A percentile compares a stretch with the other conserved stretches of the same genome.
Conservation (phyloP, 2,797 vertebrate species). For the Cossypha niveicapilla region DNA sequence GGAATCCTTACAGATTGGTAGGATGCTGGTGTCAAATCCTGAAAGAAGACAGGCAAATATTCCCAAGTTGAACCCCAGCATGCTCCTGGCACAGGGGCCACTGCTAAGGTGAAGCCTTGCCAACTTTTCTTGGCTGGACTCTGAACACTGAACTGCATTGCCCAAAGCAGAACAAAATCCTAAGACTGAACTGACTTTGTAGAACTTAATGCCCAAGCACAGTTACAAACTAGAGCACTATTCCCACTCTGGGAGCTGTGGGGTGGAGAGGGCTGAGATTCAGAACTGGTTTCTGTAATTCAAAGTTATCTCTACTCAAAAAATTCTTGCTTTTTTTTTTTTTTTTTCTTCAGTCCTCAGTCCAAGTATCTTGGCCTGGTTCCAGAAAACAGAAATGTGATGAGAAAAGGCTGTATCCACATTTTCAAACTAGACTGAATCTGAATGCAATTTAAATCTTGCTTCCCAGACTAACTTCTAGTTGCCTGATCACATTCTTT, state of each 20-base stretch:
- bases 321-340: not conserved
- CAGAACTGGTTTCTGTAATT: not conserved
- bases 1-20: constrained; percentile 97
- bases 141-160: not conserved
- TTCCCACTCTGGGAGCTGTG: not conserved
- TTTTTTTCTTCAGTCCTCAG: not conserved
- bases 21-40: constrained; percentile 97
- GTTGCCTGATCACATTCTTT: not conserved
- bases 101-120: not conserved
- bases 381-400: not conserved
- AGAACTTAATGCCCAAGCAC: not conserved
- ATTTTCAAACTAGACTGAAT: not conserved
- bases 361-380: not conserved
- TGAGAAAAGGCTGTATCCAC: not conserved
- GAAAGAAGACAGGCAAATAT: not conserved
- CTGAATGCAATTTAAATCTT: not conserved
- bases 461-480: not conserved
- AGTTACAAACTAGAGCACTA: not conserved
- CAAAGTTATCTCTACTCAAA: not conserved
- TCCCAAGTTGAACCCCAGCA: not conserved
- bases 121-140: not conserved
- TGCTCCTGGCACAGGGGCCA: not conserved
- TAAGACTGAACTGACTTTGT: not conserved
- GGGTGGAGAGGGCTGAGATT: not conserved
- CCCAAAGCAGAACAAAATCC: not conserved